Percentiles rank a stretch among this genome's conserved stretches.
Evolutionary conservation across 2,888 invertebrate genomes (phyloP).

Genomic region (Pollenia amentaria): DNA sequence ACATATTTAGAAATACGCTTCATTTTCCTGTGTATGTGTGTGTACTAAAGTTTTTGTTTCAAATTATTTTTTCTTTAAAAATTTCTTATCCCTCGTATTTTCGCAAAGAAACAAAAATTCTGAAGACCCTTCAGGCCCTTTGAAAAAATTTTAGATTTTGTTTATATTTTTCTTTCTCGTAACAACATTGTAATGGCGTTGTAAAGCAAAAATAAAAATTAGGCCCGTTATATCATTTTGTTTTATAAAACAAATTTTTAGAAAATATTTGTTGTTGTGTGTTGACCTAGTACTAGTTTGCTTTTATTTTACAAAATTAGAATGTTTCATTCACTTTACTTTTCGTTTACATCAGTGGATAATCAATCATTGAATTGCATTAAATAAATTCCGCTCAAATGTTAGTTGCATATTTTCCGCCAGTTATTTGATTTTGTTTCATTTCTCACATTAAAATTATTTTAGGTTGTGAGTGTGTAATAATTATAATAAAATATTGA

Average conservation of each 20-base stretch:
- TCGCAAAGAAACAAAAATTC: neutral
- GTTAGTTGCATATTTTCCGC: slow-evolving; percentile 3
- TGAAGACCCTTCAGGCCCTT: no score
- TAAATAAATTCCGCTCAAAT: slow-evolving; percentile 27
- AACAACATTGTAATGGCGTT: no score
- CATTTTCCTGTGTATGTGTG: no score
- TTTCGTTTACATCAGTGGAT: slow-evolving; percentile 12
- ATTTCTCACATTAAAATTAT: neutral
- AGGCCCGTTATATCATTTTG: no score
- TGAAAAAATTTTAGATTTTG: no score
- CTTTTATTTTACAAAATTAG: neutral
- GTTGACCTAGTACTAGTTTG: neutral
- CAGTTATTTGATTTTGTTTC: no score
- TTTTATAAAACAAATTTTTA: no score
- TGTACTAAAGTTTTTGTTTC: no score
- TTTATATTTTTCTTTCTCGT: neutral
- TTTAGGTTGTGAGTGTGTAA: neutral
- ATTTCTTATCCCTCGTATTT: neutral
- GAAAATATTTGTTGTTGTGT: neutral
- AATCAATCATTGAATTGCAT: slow-evolving; percentile 43
- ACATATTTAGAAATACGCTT: no score
- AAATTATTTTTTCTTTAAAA: no score
- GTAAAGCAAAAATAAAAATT: no score
- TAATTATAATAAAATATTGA: slow-evolving; percentile 26
- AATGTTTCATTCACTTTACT: neutral